phyloP scores from a whole-genome alignment of 2,888 invertebrate genomes.

The Limnephilus lunatus region DNA sequence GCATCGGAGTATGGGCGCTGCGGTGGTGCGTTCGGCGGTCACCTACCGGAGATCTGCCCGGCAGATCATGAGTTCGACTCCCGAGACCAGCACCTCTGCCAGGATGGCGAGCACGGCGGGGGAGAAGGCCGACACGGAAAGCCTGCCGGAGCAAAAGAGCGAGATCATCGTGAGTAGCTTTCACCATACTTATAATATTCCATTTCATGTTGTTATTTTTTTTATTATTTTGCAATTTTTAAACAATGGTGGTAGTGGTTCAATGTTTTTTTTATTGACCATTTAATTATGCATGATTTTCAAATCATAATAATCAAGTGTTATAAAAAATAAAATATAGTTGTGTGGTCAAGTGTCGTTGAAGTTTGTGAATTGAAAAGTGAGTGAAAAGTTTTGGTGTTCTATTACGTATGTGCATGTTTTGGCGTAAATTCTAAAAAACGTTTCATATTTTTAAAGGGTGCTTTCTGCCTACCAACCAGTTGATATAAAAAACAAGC shows the following conservation, averaged over 20 bases:
- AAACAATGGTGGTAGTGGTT: background rate
- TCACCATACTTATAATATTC: background rate
- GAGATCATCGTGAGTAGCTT: constrained; percentile 16
- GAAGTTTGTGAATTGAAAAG: background rate
- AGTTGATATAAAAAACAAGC: background rate
- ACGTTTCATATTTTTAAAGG: background rate
- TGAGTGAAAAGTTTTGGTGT: background rate
- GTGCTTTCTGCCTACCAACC: background rate
- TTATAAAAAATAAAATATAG: background rate
- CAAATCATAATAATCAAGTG: background rate
- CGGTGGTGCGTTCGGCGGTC: constrained; percentile 62
- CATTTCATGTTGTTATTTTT: background rate
- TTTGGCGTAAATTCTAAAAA: background rate
- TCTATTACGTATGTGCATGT: background rate
- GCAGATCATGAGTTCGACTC: background rate
- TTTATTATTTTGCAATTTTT: background rate
- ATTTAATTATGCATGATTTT: background rate
- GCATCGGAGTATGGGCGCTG: constrained; percentile 57
- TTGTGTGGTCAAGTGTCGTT: background rate
- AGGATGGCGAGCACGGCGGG: background rate
- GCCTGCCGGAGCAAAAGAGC: constrained; percentile 18
- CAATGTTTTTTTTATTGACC: background rate
- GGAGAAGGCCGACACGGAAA: constrained; percentile 13
- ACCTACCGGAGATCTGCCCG: constrained; percentile 51
- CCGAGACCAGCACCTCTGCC: background rate